Evolutionary conservation across 2,113 vertebrate species (phyloP), one percentile per base, ranked within the genome.

Genomic region (Cryptotis parvus): DNA sequence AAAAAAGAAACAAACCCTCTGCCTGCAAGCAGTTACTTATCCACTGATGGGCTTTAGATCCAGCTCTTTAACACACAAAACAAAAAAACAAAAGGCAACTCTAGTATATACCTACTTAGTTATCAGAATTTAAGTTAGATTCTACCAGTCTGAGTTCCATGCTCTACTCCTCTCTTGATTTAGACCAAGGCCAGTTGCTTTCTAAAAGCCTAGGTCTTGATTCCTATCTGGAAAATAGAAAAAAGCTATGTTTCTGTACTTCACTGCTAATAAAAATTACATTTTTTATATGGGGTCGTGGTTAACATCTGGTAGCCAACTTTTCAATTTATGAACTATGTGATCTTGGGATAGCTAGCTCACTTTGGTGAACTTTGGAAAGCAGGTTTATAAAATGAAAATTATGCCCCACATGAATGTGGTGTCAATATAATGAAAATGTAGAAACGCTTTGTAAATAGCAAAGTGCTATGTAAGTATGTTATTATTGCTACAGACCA

Each of bases 361-460:
- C 31, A 70, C 37, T 16, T 79, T 15, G 85, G 15, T 88, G 70
- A 78, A 76, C 9, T 45, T 63, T 35, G 14, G 55, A 33, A 31
- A 41, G 27, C 12, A 92, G 76, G 39, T 79, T 89, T 52, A 35
- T 85, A 80, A 91, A 94, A 61, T 76, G 26, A 31, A 69, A 92
- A 84, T 69, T 61, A 37, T 58, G 14, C 18, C 31, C 85, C 58
- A 58, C 7, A 69, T 9, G 6, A 16, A 14, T 31, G 27, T 45
- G 65, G n/a, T 35, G 35, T 37, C 58, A 49, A 41, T 74, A 77
- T 27, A 16, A 74, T 6, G 7, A 37, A 24, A 26, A 74, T 63
- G 16, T 65, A 33, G 58, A 37, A 58, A 27, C 15, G 5, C 61
- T 76, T 94, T 77, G 29, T 58, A 70, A 94, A 41, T n/a, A 72